Evolutionary conservation across 2,888 invertebrate genomes (phyloP).

Genomic region (Anthophora plumipes): DNA sequence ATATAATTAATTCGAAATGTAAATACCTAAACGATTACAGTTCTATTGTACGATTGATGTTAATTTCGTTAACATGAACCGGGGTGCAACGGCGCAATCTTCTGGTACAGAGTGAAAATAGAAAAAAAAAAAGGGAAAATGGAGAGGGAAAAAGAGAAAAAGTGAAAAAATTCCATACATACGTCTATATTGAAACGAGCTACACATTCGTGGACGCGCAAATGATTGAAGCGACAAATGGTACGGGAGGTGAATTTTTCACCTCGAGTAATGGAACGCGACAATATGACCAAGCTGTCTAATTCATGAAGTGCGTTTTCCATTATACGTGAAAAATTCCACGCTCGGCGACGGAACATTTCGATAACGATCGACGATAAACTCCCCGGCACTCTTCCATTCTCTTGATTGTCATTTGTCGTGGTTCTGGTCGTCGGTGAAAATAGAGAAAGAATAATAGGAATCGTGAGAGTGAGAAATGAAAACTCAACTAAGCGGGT

Average conservation of each 20-base stretch:
- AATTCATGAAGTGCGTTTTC: constrained; percentile 12
- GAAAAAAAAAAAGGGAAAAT: neutral
- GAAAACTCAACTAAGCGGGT: constrained; percentile 63
- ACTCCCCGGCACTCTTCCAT: constrained; percentile 45
- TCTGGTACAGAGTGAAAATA: neutral
- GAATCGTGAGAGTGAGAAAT: constrained; percentile 49
- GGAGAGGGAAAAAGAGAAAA: neutral
- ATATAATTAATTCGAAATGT: constrained; percentile 19
- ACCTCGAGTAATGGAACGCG: neutral
- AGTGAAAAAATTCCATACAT: neutral
- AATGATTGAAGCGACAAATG: neutral
- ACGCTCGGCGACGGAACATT: neutral
- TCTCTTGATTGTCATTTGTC: constrained; percentile 52
- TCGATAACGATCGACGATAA: constrained; percentile 33
- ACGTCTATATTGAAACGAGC: neutral
- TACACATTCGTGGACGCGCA: neutral
- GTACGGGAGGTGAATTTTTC: neutral
- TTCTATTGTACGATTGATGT: constrained; percentile 14
- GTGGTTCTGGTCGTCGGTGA: constrained; percentile 28
- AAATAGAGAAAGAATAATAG: constrained; percentile 24
- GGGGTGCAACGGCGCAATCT: neutral
- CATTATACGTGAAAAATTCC: neutral
- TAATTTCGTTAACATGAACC: constrained; percentile 2
- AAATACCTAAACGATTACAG: constrained; percentile 24
- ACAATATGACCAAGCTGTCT: neutral